Base-by-base conservation (phyloP, 2,113 vertebrate species). In the Phasianus colchicus region DNA sequence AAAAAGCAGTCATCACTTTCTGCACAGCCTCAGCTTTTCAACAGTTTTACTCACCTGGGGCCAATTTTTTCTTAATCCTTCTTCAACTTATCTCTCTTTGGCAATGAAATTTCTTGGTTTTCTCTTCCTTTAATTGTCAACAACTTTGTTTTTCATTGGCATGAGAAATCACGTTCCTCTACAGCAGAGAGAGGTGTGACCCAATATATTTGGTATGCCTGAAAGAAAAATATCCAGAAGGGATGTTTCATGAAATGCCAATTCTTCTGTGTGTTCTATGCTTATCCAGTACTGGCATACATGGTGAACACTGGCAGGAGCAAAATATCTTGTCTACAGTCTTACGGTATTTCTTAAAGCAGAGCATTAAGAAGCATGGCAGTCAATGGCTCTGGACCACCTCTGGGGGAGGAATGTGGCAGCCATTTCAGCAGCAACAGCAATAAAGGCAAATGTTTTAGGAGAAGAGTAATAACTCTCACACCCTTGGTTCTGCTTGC, bases 351-450 rank as follows among this genome's bases (percentile, higher is more conserved):
- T 66, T 75, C 63, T 43, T 69, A 80, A 65, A 47, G 34, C 34
- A 42, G 11, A 3, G 4, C 17, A 40, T 63, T 42, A 36, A 2
- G 7, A 5, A 75, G n/a, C 29, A 25, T 0, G 3, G n/a, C n/a
- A 84, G 38, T 8, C 63, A 79, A 12, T 27, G 61, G 48, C 7
- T 18, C 73, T 57, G 50, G 32, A 10, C 36, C 67, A 66, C 16
- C 36, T 79, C 25, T 54, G 22, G 2, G 54, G 20, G 10, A 4
- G 27, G 20, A 40, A 32, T 0, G 0, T 29, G 22, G 24, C 43
- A 69, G 7, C 16, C 3, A 1, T 30, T 54, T 64, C 63, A 71
- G 32, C 2, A 69, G 29, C 60, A 69, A 25, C 10, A 79, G 32
- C 48, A 76, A 22, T 36, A 86, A 73, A 63, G 29, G 8, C 25